Evolutionary conservation across 2,888 invertebrate species (phyloP), one percentile per base, ranked within the genome.

Genomic region (Cephus runcator): DNA sequence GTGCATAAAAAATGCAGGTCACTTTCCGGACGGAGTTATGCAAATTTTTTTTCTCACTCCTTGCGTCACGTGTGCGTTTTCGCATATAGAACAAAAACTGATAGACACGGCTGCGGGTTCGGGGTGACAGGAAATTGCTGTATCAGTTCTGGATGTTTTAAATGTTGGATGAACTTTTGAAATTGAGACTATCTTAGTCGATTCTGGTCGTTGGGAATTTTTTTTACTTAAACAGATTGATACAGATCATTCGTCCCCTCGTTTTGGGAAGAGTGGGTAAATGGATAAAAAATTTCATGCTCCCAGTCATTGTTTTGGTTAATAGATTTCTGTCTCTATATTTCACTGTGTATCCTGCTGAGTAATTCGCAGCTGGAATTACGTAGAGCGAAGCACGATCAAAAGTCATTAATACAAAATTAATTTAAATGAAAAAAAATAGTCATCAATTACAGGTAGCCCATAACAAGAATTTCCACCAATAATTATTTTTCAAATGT

Each of bases 31-130:
- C 76, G 40, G 40, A 56, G 23, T 82, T 84, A 90, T 90, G 90
- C 85, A 86, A 90, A 91, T 90, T 91, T 90, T 89, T 89, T 90
- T 88, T 79, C 35, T 56, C 40, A 56, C 40, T 81, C 85, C 90
- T 90, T 91, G 90, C 88, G 89, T 89, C 89, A 88, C 85, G 88
- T 88, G 90, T 83, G 79, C 80, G 79, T 82, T 85, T 88, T 88
- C 84, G 79, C 82, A 83, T 36, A 15, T 31, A 15, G 33, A 36
- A 73, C 40, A 35, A 77, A 34, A 9, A 31, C 9, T 56, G 40
- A 76, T 40, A 33, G 30, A 30, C 74, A 33, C 69, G 40, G 68
- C n/a, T 35, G 33, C 77, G 33, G 69, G 30, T 68, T 78, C 86
- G 82, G 76, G 73, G 69, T 69, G 75, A 73, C 73, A 76, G 78